Percentiles rank a stretch among this genome's conserved stretches.
These are phyloP conservation scores for Phorcus lineatus DNA, from an alignment of 2,888 invertebrate genomes.

Conservation along the genomic window DNA sequence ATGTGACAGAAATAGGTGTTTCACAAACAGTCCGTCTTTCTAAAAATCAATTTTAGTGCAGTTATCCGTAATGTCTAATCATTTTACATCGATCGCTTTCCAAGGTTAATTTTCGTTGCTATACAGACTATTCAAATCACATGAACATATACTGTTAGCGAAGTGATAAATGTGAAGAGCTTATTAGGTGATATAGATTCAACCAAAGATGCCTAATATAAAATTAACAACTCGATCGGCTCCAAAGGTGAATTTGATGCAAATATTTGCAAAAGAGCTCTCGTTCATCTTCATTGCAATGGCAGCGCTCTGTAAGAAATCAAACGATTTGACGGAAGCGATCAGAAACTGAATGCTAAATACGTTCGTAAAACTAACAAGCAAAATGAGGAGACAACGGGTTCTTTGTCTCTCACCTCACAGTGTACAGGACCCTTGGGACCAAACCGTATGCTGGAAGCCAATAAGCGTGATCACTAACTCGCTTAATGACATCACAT, in stretches of 20 bases:
- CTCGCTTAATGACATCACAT: slow-evolving; percentile 13
- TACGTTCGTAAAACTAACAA: slow-evolving; percentile 22
- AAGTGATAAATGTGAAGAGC: no score
- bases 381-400: not conserved
- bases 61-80: no score
- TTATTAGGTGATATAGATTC: not conserved
- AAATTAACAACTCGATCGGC: not conserved
- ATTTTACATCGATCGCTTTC: no score
- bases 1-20: no score
- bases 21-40: no score
- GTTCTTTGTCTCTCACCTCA: not conserved
- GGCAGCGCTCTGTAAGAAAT: slow-evolving; percentile 15
- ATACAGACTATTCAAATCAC: no score
- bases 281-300: slow-evolving; percentile 4
- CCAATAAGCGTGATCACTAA: not conserved
- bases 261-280: slow-evolving; percentile 19
- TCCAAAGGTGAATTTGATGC: slow-evolving; percentile 13
- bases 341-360: not conserved
- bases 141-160: no score
- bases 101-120: no score
- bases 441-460: not conserved
- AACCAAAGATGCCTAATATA: not conserved
- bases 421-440: not conserved
- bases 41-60: no score
- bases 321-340: slow-evolving; percentile 16